phyloP scores from a whole-genome alignment of 1,140 invertebrate genomes.

The Brachionus rubens region DNA sequence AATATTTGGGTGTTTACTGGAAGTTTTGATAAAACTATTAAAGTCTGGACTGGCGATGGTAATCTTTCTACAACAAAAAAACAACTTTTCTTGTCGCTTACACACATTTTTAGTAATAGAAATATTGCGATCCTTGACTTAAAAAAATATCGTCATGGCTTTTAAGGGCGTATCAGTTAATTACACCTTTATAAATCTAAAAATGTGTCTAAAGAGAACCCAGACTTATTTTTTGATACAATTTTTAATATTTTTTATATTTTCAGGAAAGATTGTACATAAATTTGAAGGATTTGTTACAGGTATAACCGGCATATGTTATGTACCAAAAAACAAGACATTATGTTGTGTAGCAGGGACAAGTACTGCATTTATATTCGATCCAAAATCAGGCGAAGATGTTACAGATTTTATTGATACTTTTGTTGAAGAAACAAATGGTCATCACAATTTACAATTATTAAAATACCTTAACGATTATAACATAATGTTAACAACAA shows the following conservation, averaged over 20 bases:
- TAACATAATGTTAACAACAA: constrained; percentile 54
- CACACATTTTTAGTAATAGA: no score
- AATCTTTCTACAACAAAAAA: constrained; percentile 49
- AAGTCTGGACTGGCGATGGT: constrained; percentile 60
- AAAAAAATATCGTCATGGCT: no score
- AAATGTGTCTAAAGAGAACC: no score
- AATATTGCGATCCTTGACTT: no score
- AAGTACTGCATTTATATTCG: constrained; percentile 56
- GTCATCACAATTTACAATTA: constrained; percentile 52
- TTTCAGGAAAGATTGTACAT: constrained; percentile 51
- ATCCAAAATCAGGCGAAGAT: constrained; percentile 60
- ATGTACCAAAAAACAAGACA: constrained; percentile 57
- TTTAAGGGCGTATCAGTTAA: no score
- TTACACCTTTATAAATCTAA: no score
- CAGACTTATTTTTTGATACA: background rate
- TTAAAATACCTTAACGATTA: constrained; percentile 57
- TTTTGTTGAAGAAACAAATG: constrained; percentile 15
- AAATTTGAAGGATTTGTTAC: constrained; percentile 56
- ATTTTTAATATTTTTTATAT: background rate
- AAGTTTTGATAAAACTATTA: constrained; percentile 60
- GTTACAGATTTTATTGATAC: constrained; percentile 50
- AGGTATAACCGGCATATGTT: constrained; percentile 58
- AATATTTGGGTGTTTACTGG: constrained; percentile 59
- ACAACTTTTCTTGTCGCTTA: no score
- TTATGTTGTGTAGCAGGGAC: constrained; percentile 57